Evolutionary conservation across 1,140 invertebrate genomes (phyloP), one percentile per base, ranked within the genome.

Genomic region (Drosophila insularis): DNA sequence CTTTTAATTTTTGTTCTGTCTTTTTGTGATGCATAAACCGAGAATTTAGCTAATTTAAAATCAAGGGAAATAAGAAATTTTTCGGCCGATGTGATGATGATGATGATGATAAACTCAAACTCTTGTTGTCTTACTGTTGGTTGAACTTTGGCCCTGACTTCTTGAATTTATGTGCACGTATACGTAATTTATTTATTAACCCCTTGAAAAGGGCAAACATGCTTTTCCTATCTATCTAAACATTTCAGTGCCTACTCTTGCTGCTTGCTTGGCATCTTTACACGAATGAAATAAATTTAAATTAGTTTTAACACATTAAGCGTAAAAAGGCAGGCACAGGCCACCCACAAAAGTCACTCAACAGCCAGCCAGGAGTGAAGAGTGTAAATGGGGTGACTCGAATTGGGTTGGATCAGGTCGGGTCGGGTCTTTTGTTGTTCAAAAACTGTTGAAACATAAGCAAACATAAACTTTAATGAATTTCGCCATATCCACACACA

Each of bases 231-330:
- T 69, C 71, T 32, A 19, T 23, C 68, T 78, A 74, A 78, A 71
- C 68, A 68, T 75, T 70, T 62, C 19, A 50, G 43, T 50, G 43
- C 43, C 43, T 14, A 27, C 8, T 50, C 27, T 63, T 66, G 14
- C 63, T 70, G 40, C 81, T 74, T 75, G 39, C 62, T 8, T 53
- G 69, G 84, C 67, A 80, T 87, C 80, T 87, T 84, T 79, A 79
- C 77, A 79, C 74, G 77, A 79, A 76, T 73, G 74, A 89, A 89
- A 89, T 89, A 89, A 89, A 89, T 89, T 89, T 89, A 89, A 89
- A 89, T 89, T 89, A 89, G 84, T 89, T 89, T 89, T 89, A 89
- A 84, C 84, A 89, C 80, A 89, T 89, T 89, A 89, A 80, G 84
- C 82, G 82, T 80, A 87, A 79, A 86, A 80, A 80, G 80, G 84